phyloP scores from a whole-genome alignment of 2,797 vertebrate genomes.

The Danio jaintianensis region DNA sequence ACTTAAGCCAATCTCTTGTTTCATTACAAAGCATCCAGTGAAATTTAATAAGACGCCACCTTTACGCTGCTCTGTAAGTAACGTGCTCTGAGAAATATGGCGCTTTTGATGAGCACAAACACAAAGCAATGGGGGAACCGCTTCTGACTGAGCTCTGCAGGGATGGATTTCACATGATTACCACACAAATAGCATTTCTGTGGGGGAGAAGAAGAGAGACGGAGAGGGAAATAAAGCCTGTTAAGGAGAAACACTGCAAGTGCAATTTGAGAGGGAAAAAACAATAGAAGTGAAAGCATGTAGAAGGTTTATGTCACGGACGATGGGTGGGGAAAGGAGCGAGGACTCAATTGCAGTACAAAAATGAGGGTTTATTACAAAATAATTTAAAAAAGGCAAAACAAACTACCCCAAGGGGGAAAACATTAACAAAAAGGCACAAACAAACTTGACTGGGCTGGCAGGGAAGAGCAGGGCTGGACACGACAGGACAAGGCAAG shows the following conservation, averaged over 20 bases:
- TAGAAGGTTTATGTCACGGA: too few species aligned
- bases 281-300: constrained; percentile 29
- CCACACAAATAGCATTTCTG: constrained; percentile 51
- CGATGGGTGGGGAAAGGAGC: too few species aligned
- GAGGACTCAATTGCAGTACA: too few species aligned
- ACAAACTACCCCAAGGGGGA: too few species aligned
- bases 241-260: constrained; percentile 7
- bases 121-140: constrained; percentile 12
- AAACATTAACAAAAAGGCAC: too few species aligned
- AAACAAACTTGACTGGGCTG: too few species aligned
- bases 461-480: too few species aligned
- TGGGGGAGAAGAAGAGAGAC: constrained; percentile 53
- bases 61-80: constrained; percentile 76
- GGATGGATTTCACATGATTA: constrained; percentile 60
- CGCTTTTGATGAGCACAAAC: constrained; percentile 45
- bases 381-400: too few species aligned
- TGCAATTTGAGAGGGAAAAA: constrained; percentile 46
- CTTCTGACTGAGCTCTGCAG: constrained; percentile 19
- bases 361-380: too few species aligned
- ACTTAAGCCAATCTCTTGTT: constrained; percentile 73
- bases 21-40: constrained; percentile 74
- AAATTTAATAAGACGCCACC: constrained; percentile 76
- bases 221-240: constrained; percentile 36
- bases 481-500: too few species aligned
- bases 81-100: constrained; percentile 71